phyloP scores from a whole-genome alignment of 2,113 vertebrate species.

The Erythrocercus mccallii region DNA sequence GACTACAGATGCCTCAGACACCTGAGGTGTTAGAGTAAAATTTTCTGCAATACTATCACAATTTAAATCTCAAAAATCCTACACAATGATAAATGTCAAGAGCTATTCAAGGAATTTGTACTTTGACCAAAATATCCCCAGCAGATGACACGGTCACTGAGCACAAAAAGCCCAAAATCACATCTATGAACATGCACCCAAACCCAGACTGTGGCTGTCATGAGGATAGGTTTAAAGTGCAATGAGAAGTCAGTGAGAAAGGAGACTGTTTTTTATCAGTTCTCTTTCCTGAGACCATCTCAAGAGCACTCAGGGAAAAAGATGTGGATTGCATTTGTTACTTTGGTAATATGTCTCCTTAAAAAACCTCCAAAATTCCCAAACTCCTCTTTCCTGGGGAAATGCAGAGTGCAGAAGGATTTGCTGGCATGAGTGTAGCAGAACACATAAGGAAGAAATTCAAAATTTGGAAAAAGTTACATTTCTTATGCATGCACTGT shows the following conservation, averaged over 20 bases:
- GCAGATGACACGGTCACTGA: neutral
- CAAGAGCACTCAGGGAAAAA: neutral
- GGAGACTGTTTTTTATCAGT: neutral
- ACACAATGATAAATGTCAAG: neutral
- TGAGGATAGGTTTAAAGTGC: neutral
- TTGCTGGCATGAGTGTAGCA: neutral
- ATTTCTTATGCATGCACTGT: neutral
- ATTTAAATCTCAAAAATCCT: neutral
- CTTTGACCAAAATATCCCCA: neutral
- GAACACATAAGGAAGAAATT: neutral
- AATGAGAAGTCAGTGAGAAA: neutral
- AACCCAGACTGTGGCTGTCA: neutral
- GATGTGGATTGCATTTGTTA: neutral
- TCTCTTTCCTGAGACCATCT: neutral
- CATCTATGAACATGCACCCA: rapidly evolving
- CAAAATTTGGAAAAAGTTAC: neutral
- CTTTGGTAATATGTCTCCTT: neutral
- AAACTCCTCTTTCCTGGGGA: neutral
- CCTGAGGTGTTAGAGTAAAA: neutral
- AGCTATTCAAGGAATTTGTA: neutral
- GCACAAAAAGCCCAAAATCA: neutral
- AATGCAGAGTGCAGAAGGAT: neutral
- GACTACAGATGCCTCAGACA: neutral
- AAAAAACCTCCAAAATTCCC: neutral
- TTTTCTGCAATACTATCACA: neutral